A percentile compares a stretch with the other conserved stretches of the same genome.
Evolutionary conservation across 1,140 invertebrate species (phyloP).

Genomic region (Sweltsa coloradensis): DNA sequence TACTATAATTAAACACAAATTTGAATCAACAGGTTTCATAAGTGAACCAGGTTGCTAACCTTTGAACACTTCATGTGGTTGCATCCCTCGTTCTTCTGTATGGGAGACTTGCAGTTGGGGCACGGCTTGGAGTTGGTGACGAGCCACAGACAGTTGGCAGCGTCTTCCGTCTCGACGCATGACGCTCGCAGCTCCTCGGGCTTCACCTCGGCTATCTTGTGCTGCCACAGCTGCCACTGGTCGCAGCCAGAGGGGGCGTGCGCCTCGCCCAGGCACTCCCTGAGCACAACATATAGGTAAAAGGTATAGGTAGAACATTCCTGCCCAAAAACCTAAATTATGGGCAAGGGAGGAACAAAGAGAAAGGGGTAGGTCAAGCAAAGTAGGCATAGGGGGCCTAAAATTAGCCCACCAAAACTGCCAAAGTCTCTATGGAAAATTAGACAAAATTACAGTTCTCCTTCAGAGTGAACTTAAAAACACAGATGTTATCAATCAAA

Average conservation of each 20-base stretch:
- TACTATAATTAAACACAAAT: constrained; percentile 3
- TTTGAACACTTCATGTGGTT: constrained; percentile 70
- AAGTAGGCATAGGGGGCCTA: too few species aligned
- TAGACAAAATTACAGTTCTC: too few species aligned
- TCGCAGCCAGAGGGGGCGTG: constrained; percentile 56
- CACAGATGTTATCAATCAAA: too few species aligned
- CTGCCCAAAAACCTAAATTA: not conserved
- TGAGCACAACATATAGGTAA: constrained; percentile 7
- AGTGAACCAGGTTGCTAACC: constrained; percentile 27
- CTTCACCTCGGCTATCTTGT: constrained; percentile 48
- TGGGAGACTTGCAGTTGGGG: constrained; percentile 58
- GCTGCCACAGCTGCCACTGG: constrained; percentile 51
- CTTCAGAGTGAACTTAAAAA: too few species aligned
- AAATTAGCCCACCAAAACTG: too few species aligned
- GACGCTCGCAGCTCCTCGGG: constrained; percentile 48
- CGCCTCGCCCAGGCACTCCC: constrained; percentile 37
- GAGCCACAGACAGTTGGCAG: constrained; percentile 58
- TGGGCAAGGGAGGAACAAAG: not conserved
- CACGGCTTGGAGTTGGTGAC: constrained; percentile 64
- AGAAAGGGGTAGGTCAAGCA: too few species aligned
- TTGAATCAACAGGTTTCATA: not conserved
- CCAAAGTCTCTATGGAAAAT: too few species aligned
- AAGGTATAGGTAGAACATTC: not conserved
- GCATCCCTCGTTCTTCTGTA: constrained; percentile 68
- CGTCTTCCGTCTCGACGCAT: constrained; percentile 46